Base-by-base conservation (phyloP, 2,888 invertebrate species). In the Anticlea derivata region DNA sequence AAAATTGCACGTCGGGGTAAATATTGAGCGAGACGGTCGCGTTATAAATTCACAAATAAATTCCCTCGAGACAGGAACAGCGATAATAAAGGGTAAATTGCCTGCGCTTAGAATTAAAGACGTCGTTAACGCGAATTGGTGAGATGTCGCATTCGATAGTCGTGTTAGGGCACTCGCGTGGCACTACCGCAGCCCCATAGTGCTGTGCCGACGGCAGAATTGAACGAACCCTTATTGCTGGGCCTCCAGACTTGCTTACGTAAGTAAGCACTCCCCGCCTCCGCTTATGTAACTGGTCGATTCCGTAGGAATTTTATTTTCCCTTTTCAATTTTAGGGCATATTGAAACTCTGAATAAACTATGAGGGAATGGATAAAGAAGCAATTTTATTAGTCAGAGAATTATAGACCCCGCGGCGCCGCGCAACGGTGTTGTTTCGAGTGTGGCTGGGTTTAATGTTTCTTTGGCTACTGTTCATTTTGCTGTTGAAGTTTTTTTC, bases 271-370 rank as follows among this genome's bases (percentile, higher is more conserved):
- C 65, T 71, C 80, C 75, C 78, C 83, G 68, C 80, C 83, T 77
- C 75, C 77, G 75, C 80, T 88, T 88, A 88, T 84, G 79, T 88
- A 88, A 88, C 86, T 78, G 70, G 53, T 71, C 76, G 76, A 76
- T 78, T 83, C 71, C 65, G 65, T 65, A 58, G 50, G 61, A 73
- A 67, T 73, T 76, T 76, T 74, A 70, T 69, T 66, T 66, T 59
- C 63, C 60, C 64, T 69, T 38, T 72, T 68, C 65, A 74, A 72
- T 77, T 77, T 75, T 64, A 60, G 66, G 61, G 63, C 68, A 70
- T 71, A 73, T 72, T 72, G 68, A 70, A 73, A 75, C 65, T 63
- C 58, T 66, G 61, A 56, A 46, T 54, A 66, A 65, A 58, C 60
- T 54, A 60, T 29, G 59, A 56, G 61, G 35, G 55, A 57, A 59